phyloP scores from a whole-genome alignment of 2,797 vertebrate species.

The Mus spretus region DNA sequence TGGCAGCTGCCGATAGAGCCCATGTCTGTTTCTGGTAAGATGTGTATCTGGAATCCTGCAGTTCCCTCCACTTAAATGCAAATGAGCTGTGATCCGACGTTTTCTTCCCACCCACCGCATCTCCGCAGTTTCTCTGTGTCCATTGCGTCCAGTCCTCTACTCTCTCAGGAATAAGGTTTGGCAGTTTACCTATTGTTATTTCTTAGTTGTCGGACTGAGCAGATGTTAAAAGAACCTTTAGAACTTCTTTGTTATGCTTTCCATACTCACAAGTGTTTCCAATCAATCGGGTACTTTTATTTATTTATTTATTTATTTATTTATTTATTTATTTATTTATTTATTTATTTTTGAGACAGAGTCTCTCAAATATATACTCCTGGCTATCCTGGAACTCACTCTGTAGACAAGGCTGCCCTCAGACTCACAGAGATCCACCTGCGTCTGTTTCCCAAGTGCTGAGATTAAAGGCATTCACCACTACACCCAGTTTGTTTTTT shows the following conservation, averaged over 20 bases:
- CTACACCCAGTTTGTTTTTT: not conserved
- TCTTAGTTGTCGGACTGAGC: not conserved
- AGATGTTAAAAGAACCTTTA: not conserved
- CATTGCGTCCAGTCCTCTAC: not conserved
- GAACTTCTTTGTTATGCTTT: not conserved
- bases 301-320: not conserved
- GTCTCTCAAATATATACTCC: not conserved
- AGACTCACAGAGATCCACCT: not conserved
- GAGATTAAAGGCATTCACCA: not conserved
- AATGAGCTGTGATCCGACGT: not conserved
- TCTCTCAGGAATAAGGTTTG: not conserved
- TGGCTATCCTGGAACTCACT: not conserved
- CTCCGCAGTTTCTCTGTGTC: not conserved
- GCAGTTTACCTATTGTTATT: no score
- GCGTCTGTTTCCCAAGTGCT: not conserved
- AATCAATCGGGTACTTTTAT: not conserved
- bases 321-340: not conserved
- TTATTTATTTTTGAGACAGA: not conserved
- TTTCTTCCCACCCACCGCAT: not conserved
- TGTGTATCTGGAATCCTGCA: not conserved
- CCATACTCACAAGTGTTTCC: not conserved
- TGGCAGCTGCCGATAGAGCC: not conserved
- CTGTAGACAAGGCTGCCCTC: not conserved
- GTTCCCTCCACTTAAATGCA: not conserved
- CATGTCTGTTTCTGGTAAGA: not conserved